Evolutionary conservation across 2,797 vertebrate species (phyloP).

Genomic region (Dryobates pubescens): DNA sequence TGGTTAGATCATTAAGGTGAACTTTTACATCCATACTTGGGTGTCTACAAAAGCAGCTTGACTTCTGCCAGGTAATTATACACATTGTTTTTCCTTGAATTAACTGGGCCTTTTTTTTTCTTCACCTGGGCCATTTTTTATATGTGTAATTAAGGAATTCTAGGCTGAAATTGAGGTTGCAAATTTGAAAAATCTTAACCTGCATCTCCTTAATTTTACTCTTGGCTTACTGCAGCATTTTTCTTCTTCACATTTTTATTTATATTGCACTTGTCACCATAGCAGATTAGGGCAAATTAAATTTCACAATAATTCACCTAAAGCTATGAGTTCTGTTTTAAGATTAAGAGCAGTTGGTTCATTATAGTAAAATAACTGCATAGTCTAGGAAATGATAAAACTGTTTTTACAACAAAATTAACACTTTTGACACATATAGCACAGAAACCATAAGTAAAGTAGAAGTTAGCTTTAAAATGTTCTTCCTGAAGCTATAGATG

Average conservation of each 20-base stretch:
- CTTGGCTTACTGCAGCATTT: conserved; percentile 8
- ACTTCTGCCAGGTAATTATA: background rate
- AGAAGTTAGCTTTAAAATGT: background rate
- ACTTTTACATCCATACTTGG: background rate
- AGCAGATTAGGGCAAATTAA: conserved; percentile 26
- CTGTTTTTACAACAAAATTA: conserved; percentile 23
- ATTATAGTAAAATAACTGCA: conserved; percentile 30
- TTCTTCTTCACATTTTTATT: conserved; percentile 39
- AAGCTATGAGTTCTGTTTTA: conserved; percentile 15
- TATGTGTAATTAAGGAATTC: background rate
- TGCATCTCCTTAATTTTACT: background rate
- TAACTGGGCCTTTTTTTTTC: background rate
- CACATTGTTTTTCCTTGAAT: background rate
- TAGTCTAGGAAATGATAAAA: background rate
- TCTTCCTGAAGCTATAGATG: background rate
- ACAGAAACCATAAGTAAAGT: background rate
- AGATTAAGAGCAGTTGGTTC: conserved; percentile 19
- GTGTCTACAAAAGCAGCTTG: background rate
- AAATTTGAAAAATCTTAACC: conserved; percentile 17
- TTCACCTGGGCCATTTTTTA: background rate
- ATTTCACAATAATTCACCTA: background rate
- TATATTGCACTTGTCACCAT: conserved; percentile 26
- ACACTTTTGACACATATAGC: conserved; percentile 8
- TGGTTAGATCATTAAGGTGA: background rate
- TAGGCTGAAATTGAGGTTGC: background rate